Conservation (phyloP, 2,113 vertebrate species). For the Ardeotis arabs region DNA sequence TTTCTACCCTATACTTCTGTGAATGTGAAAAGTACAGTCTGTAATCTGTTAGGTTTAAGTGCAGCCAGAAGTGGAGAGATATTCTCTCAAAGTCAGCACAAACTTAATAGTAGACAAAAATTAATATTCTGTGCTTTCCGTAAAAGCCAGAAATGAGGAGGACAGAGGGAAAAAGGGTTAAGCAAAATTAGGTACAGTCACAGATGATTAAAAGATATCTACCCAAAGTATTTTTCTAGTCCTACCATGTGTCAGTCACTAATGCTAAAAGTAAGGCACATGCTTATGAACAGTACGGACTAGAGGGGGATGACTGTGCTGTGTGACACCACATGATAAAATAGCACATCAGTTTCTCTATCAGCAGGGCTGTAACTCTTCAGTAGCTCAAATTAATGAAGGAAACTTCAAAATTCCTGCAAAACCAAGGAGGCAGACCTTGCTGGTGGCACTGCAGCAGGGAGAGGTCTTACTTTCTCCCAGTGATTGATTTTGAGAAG, state of each 20-base stretch:
- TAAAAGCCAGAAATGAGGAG: not conserved
- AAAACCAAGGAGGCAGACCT: not conserved
- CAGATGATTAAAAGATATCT: not conserved
- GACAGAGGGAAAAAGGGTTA: not conserved
- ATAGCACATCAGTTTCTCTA: not conserved
- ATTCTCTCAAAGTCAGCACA: not conserved
- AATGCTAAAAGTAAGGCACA: not conserved
- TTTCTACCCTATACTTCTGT: not conserved
- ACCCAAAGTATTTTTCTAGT: not conserved
- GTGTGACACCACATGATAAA: not conserved
- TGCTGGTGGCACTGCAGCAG: not conserved
- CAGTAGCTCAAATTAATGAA: constrained; percentile 22
- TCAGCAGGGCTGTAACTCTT: constrained; percentile 7
- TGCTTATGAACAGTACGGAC: not conserved
- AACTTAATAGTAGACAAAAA: not conserved
- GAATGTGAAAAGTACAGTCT: not conserved
- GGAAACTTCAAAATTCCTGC: not conserved
- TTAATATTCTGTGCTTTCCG: not conserved
- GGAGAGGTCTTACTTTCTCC: not conserved
- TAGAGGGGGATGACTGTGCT: not conserved
- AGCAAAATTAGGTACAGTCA: not conserved
- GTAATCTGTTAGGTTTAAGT: not conserved
- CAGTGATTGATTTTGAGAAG: not conserved
- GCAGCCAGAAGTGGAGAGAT: not conserved
- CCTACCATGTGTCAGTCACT: not conserved